Base-by-base conservation (phyloP, 2,113 vertebrate genomes). In the Glaucomys volans region DNA sequence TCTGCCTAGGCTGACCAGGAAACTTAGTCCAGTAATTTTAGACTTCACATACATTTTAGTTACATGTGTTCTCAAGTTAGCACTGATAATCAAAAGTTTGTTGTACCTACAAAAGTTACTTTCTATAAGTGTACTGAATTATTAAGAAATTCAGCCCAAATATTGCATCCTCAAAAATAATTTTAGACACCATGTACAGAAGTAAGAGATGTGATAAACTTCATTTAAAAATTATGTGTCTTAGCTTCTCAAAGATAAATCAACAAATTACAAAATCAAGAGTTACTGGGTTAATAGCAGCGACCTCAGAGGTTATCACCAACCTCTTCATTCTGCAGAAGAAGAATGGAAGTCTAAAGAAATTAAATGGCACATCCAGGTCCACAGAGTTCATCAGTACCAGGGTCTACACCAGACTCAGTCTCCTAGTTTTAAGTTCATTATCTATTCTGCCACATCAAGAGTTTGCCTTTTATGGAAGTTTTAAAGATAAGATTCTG, bases 21-120 rank as follows among this genome's bases (percentile, higher is more conserved):
- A 87, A 91, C 8, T 47, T 44, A 90, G 84, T 76, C 54, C 9
- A 76, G 2, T 47, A 81, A 42, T 95, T 75, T 80, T 90, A 91
- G 37, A 87, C 16, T 44, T 92, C 12, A 85, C 52, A 94, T 0
- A 80, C 22, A 95, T 94, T 87, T 96, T 85, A 74, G 4, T 91
- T 91, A 82, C 4, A 86, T 9, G 74, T 87, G 5, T 32, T 52
- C n/a, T 37, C 30, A 88, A 5, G 90, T 87, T 79, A 94, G 28
- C 18, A 95, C 85, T 12, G 35, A 89, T 64, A 72, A 96, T 50
- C 44, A 95, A 92, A 95, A 96, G 44, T 91, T 95, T 42, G 30
- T 47, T 82, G 0, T 16, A 96, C 4, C 32, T 52, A 93, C 3
- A 67, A 91, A 93, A 71, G 2, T 1, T 74, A 87, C 54, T 87